Evolutionary conservation across 30 jellyfish, hydroid and myxozoan species (phyloP).

Genomic region (Turritopsis rubra): DNA sequence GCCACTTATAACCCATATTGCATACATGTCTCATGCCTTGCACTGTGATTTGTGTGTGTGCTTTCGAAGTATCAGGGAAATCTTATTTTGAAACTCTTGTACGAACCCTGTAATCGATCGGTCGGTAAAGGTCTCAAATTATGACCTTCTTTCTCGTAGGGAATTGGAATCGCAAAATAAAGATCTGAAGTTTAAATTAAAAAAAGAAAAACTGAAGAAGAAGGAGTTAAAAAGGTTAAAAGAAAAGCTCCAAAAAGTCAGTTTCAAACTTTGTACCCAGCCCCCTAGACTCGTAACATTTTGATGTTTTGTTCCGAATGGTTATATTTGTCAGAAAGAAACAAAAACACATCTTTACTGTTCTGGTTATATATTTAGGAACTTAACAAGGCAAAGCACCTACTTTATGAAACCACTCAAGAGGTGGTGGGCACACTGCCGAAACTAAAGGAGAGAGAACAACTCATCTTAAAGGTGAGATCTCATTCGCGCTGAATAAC

Average conservation of each 20-base stretch:
- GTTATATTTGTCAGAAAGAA: no score
- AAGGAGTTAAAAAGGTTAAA: neutral
- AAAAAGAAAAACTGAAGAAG: conserved; percentile 9
- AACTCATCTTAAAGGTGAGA: conserved; percentile 9
- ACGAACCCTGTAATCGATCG: no score
- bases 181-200: conserved; percentile 10
- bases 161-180: conserved; percentile 10
- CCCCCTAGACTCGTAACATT: neutral
- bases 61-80: no score
- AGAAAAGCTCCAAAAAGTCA: conserved; percentile 15
- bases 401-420: conserved; percentile 9
- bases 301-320: neutral
- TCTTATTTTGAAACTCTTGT: neutral
- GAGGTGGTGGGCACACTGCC: conserved; percentile 10
- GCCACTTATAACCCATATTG: neutral
- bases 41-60: neutral
- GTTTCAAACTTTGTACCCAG: neutral
- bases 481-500: no score
- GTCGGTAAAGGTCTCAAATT: no score
- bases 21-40: neutral
- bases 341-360: neutral
- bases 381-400: conserved; percentile 13
- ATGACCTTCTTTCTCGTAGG: neutral
- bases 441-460: neutral
- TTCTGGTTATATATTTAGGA: conserved; percentile 16